Base-by-base conservation (phyloP, 2,113 vertebrate species). In the Mirza zaza region DNA sequence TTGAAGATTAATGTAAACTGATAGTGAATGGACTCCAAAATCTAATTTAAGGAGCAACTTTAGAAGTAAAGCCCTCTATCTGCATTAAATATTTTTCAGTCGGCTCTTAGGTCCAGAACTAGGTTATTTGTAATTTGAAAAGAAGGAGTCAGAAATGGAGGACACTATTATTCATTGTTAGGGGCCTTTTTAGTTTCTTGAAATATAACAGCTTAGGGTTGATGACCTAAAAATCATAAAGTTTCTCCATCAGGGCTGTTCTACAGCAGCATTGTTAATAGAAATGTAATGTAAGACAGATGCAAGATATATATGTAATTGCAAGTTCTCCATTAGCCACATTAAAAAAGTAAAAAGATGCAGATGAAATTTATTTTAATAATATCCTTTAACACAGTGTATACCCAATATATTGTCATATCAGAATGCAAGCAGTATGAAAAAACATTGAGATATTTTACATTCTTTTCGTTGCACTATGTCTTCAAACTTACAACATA, bases 91-190 rank as follows among this genome's bases (percentile, higher is more conserved):
- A 39, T 75, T 89, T 91, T 63, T 73, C 36, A 84, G 1, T 73
- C 17, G 27, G 17, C 5, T 39, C 5, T 81, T 81, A n/a, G 9
- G 6, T 86, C 11, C 84, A 80, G 42, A 61, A 50, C 21, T 73
- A 65, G 29, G 3, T 75, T 95, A 42, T 80, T n/a, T 70, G 80
- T 92, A 52, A 83, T 97, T 76, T 76, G 57, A 59, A 79, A 91
- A 76, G 11, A 52, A 85, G 85, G 13, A 12, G 70, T 77, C 20
- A 86, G 17, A 97, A 90, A 88, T 94, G 2, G 45, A 75, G 17
- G 7, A 1, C 68, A 20, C 34, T 80, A 7, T 93, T 95, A 83
- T 88, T 45, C 55, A 90, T 93, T 95, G 87, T 32, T 86, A 81
- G 25, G 82, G 63, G 48, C 13, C 42, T 90, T 20, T 20, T 94